These are phyloP conservation scores for Timema cristinae DNA, from an alignment of 2,888 invertebrate species.

Conservation along the genomic window DNA sequence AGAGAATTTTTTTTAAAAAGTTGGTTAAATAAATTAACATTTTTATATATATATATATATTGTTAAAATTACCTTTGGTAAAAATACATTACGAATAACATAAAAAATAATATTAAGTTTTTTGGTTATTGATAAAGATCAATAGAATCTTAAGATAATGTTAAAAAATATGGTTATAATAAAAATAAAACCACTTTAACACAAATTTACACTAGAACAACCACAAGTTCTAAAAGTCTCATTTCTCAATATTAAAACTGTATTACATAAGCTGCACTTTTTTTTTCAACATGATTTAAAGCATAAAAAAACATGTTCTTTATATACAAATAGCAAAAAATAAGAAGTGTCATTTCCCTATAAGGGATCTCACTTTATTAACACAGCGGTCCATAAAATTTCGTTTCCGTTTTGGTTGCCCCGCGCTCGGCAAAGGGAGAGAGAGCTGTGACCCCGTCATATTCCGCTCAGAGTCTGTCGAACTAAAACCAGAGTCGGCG, in stretches of 20 bases:
- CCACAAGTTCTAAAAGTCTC: background rate
- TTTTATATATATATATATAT: slow-evolving; percentile 21
- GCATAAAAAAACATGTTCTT: slow-evolving; percentile 8
- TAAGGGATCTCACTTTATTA: slow-evolving; percentile 76
- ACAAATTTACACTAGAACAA: background rate
- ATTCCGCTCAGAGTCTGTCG: background rate
- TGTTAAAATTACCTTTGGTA: slow-evolving; percentile 19
- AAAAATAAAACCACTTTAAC: slow-evolving; percentile 1
- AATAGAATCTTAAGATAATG: slow-evolving; percentile 11
- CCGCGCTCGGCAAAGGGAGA: slow-evolving; percentile 54
- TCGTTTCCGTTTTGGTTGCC: slow-evolving; percentile 63
- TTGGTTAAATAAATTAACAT: slow-evolving; percentile 26
- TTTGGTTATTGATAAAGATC: background rate
- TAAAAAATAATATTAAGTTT: slow-evolving; percentile 4
- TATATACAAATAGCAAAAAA: background rate
- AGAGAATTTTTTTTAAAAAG: slow-evolving; percentile 21
- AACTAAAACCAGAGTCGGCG: background rate
- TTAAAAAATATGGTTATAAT: background rate
- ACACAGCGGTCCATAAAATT: slow-evolving; percentile 84
- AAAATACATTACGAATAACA: slow-evolving; percentile 16
- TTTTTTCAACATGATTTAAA: background rate
- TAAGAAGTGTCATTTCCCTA: slow-evolving; percentile 45
- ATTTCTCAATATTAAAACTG: too few relatives aligned
- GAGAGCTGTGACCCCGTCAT: slow-evolving; percentile 50
- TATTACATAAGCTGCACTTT: too few relatives aligned